A percentile compares a stretch with the other conserved stretches of the same genome.
phyloP scores from a whole-genome alignment of 2,797 vertebrate species.

The Cossypha polioptera region DNA sequence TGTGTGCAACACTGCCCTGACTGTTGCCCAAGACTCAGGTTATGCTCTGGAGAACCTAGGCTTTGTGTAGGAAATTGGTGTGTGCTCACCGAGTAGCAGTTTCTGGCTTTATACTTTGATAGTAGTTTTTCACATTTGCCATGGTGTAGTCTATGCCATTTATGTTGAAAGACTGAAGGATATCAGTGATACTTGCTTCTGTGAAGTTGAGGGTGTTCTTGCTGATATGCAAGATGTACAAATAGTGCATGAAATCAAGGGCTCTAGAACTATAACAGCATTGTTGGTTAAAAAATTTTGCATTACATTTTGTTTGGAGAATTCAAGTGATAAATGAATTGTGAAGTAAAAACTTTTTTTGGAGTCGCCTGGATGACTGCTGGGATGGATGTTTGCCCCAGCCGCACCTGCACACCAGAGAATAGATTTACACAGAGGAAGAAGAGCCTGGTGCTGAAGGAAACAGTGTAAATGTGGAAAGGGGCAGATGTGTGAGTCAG shows the following conservation, averaged over 20 bases:
- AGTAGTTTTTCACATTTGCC: background rate
- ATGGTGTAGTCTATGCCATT: background rate
- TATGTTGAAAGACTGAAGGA: background rate
- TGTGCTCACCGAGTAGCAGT: accelerated
- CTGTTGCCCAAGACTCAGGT: background rate
- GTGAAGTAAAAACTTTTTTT: background rate
- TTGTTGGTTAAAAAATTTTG: background rate
- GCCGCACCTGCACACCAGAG: background rate
- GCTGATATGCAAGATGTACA: background rate
- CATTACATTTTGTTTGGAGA: background rate
- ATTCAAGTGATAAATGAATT: background rate
- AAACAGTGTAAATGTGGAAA: background rate
- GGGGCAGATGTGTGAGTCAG: background rate
- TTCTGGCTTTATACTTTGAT: background rate
- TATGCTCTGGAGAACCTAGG: background rate
- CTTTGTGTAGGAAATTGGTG: accelerated
- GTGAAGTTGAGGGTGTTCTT: background rate
- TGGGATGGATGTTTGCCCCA: background rate
- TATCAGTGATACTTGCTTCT: background rate
- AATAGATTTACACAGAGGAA: background rate
- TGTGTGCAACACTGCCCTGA: background rate
- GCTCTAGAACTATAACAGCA: background rate
- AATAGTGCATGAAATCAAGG: background rate
- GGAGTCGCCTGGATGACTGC: background rate
- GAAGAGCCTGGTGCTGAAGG: background rate